phyloP scores from a whole-genome alignment of 2,113 vertebrate species.

The Talpa occidentalis region DNA sequence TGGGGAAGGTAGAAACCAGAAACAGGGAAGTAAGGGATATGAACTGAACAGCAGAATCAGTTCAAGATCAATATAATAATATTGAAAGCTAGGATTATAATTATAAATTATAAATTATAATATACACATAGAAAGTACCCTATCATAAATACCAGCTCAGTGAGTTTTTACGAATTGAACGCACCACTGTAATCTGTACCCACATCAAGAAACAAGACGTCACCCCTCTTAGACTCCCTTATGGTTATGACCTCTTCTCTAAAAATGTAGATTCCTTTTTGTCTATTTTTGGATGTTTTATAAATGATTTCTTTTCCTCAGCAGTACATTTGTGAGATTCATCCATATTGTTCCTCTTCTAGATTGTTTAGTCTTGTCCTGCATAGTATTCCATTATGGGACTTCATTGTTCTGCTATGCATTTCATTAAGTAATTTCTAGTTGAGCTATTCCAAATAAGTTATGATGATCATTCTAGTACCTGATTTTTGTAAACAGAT shows the following conservation, averaged over 20 bases:
- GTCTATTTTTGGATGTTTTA: background rate
- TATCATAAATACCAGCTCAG: background rate
- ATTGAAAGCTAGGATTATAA: background rate
- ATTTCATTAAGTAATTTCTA: background rate
- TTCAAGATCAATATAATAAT: background rate
- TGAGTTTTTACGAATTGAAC: background rate
- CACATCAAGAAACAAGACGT: background rate
- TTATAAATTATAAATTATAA: too few species aligned
- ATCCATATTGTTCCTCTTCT: background rate
- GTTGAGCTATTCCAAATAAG: background rate
- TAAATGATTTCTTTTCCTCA: background rate
- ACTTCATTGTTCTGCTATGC: background rate
- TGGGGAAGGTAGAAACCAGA: background rate
- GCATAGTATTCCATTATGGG: too few species aligned
- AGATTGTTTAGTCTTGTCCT: background rate
- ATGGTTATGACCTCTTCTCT: background rate
- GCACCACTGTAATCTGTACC: background rate
- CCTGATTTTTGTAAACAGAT: background rate
- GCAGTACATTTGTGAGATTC: background rate
- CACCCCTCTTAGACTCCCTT: background rate
- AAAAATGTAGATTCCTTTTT: background rate
- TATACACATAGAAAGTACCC: background rate
- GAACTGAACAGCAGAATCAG: background rate
- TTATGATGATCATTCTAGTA: background rate
- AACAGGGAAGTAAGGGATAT: background rate